phyloP scores from a whole-genome alignment of 2,888 invertebrate species.

The Callyntrura sp. region DNA sequence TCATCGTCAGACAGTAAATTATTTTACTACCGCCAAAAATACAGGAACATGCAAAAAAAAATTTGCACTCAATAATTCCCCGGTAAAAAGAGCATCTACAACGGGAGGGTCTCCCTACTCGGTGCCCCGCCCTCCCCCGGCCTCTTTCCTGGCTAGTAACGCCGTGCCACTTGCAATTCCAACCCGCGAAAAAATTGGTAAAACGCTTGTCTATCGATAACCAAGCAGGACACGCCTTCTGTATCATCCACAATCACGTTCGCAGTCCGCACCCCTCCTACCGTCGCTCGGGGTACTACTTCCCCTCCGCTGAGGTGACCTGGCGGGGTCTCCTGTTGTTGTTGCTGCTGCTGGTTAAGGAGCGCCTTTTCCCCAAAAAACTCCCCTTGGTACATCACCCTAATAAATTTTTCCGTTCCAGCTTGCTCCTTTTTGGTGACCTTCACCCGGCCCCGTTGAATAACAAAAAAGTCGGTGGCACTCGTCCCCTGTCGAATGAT shows the following conservation, averaged over 20 bases:
- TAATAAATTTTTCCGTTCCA: not conserved
- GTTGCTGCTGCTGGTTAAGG: not conserved
- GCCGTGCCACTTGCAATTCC: not conserved
- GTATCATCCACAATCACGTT: slow-evolving; percentile 35
- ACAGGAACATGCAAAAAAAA: too few species aligned
- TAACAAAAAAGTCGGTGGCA: slow-evolving; percentile 23
- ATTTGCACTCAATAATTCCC: too few species aligned
- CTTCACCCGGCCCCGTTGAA: slow-evolving; percentile 10
- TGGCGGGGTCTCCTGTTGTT: not conserved
- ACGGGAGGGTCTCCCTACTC: too few species aligned
- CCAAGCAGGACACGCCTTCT: slow-evolving; percentile 11
- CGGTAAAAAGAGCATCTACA: too few species aligned
- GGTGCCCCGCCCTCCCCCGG: too few species aligned
- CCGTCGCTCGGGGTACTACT: not conserved
- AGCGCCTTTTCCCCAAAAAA: slow-evolving; percentile 41
- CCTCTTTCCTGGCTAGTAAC: not conserved
- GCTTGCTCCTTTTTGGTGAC: not conserved
- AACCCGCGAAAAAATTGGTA: not conserved
- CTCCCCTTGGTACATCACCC: slow-evolving; percentile 16
- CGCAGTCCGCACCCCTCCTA: not conserved
- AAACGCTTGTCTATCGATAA: slow-evolving; percentile 18
- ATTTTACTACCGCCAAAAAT: too few species aligned
- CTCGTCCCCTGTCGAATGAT: slow-evolving; percentile 16
- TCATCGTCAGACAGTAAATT: too few species aligned
- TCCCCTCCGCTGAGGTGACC: not conserved